These are phyloP conservation scores for Whitmania pigra DNA, from an alignment of 1,140 invertebrate species.

Conservation along the genomic window DNA sequence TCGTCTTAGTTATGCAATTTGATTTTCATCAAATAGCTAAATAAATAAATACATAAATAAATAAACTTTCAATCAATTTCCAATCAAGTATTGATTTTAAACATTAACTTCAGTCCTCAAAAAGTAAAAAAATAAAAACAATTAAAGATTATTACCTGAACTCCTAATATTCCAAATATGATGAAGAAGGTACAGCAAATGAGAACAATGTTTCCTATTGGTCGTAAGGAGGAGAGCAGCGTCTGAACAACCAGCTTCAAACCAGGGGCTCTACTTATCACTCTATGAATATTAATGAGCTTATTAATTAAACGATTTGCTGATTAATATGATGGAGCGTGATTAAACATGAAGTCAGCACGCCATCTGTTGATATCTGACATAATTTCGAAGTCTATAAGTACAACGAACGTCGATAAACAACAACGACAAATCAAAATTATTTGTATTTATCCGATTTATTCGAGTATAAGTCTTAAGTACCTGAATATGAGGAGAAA, in stretches of 20 bases:
- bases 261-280: constrained; percentile 96
- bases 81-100: too few species aligned
- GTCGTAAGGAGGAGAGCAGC: constrained; percentile 83
- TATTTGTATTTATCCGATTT: not conserved
- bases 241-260: constrained; percentile 98
- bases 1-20: too few species aligned
- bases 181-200: constrained; percentile 99
- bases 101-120: too few species aligned
- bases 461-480: too few species aligned
- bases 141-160: constrained; percentile 57
- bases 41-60: too few species aligned
- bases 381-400: not conserved
- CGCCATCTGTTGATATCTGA: not conserved
- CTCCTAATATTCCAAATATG: constrained; percentile 98
- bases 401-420: too few species aligned
- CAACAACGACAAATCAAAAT: not conserved
- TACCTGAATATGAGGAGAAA: not conserved
- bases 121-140: too few species aligned
- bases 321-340: not conserved
- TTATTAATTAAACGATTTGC: constrained; percentile 25
- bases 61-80: too few species aligned
- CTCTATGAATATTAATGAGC: constrained; percentile 43
- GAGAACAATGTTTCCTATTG: constrained; percentile 98
- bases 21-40: too few species aligned
- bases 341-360: not conserved